Evolutionary conservation across 2,888 invertebrate species (phyloP).

Genomic region (Geophilus truncorum): DNA sequence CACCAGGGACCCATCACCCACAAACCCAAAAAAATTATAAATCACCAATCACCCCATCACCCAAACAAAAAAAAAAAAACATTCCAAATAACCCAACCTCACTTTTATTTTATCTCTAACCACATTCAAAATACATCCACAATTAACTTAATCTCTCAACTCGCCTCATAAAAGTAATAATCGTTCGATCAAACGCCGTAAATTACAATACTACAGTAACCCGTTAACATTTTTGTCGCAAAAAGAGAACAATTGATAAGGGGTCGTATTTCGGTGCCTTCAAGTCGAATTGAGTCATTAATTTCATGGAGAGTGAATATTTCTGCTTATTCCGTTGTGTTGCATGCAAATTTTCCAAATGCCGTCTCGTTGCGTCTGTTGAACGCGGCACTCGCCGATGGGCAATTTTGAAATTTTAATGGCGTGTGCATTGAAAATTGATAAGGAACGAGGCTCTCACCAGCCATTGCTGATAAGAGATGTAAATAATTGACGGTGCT

Average conservation of each 20-base stretch:
- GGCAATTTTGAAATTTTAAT: conserved; percentile 3
- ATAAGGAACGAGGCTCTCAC: background rate
- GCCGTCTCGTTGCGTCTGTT: background rate
- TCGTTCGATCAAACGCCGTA: background rate
- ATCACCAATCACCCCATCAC: too few relatives aligned
- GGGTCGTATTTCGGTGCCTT: background rate
- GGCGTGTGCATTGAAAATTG: background rate
- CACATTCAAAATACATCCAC: background rate
- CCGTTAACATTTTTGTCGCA: background rate
- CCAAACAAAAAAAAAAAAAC: too few relatives aligned
- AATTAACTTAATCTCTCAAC: background rate
- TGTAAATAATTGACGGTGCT: background rate
- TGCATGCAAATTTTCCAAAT: background rate
- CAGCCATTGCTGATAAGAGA: background rate
- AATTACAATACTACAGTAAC: background rate
- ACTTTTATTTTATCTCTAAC: background rate
- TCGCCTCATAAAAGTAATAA: background rate
- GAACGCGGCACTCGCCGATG: background rate
- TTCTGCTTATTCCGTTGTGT: background rate
- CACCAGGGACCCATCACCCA: too few relatives aligned
- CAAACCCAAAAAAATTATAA: too few relatives aligned
- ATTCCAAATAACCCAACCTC: background rate
- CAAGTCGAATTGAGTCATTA: background rate
- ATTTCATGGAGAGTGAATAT: background rate
- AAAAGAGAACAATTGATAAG: background rate